Evolutionary conservation across 2,888 invertebrate genomes (phyloP).

Genomic region (Nomada fabriciana): DNA sequence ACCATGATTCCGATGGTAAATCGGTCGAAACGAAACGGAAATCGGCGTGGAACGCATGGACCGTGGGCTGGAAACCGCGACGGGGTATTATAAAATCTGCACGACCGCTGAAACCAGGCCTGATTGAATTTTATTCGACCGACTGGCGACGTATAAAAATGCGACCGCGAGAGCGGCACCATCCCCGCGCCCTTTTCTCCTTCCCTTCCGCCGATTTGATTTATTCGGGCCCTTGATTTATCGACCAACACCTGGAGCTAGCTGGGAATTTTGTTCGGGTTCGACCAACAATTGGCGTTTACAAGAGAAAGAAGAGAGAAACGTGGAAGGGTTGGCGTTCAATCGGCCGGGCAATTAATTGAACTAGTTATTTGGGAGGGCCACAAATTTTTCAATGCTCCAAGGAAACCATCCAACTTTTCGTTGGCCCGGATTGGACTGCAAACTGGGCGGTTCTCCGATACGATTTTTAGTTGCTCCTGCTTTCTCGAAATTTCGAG

Average conservation of each 20-base stretch:
- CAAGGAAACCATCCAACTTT: neutral
- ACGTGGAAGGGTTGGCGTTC: slow-evolving; percentile 19
- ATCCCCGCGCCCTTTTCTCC: slow-evolving; percentile 34
- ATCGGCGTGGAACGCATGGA: slow-evolving; percentile 22
- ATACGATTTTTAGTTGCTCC: neutral
- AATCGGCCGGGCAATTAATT: slow-evolving; percentile 55
- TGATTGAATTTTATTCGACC: slow-evolving; percentile 55
- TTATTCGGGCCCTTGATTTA: slow-evolving; percentile 57
- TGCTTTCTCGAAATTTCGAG: neutral
- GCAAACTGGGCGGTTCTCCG: neutral
- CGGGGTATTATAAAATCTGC: slow-evolving; percentile 42
- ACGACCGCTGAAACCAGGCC: slow-evolving; percentile 5
- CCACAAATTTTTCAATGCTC: slow-evolving; percentile 34
- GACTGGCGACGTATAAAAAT: slow-evolving; percentile 49
- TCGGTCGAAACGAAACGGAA: slow-evolving; percentile 22
- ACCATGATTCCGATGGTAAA: neutral
- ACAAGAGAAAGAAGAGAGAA: slow-evolving; percentile 27
- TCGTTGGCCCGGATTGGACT: neutral
- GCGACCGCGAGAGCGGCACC: slow-evolving; percentile 32
- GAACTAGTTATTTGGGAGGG: slow-evolving; percentile 36
- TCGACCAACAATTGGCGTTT: slow-evolving; percentile 33
- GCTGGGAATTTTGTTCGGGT: slow-evolving; percentile 39
- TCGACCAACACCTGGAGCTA: slow-evolving; percentile 30
- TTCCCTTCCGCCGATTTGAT: slow-evolving; percentile 60
- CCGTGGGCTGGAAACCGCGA: slow-evolving; percentile 13